These are phyloP conservation scores for Poecilus cupreus DNA, from an alignment of 2,888 invertebrate genomes.

Conservation along the genomic window DNA sequence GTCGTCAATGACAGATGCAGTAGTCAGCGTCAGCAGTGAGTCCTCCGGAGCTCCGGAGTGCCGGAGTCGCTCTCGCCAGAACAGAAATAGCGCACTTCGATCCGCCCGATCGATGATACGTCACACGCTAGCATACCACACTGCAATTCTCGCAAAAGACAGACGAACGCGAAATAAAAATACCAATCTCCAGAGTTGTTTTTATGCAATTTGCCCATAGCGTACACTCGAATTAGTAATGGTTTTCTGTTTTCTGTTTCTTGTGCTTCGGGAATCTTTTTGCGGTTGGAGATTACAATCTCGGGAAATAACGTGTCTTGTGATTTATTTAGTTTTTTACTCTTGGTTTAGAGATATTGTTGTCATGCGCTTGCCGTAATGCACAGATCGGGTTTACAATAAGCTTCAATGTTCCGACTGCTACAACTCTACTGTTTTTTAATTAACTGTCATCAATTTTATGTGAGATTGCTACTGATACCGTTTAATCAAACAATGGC, in stretches of 20 bases:
- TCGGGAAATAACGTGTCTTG: slow-evolving; percentile 36
- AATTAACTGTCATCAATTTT: not conserved
- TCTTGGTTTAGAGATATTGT: slow-evolving; percentile 7
- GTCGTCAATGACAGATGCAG: not conserved
- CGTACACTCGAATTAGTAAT: slow-evolving; percentile 25
- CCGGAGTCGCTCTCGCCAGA: not conserved
- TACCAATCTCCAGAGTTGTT: slow-evolving; percentile 22
- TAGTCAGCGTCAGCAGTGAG: slow-evolving; percentile 12
- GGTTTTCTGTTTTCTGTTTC: not conserved
- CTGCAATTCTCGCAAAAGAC: slow-evolving; percentile 26
- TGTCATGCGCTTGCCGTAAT: slow-evolving; percentile 5
- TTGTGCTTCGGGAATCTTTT: slow-evolving; percentile 34
- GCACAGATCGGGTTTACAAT: not conserved
- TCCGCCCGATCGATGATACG: slow-evolving; percentile 3
- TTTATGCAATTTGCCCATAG: slow-evolving; percentile 22
- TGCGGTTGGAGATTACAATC: slow-evolving; percentile 21
- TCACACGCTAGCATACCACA: not conserved
- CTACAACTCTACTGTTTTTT: not conserved
- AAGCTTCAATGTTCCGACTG: not conserved
- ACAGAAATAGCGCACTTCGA: slow-evolving; percentile 18
- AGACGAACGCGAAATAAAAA: slow-evolving; percentile 16
- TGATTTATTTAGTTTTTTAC: slow-evolving; percentile 38
- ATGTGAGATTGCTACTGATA: not conserved
- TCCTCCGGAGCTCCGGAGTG: not conserved
- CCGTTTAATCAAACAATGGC: not conserved